phyloP scores from a whole-genome alignment of 2,797 vertebrate genomes.

The Falco columbarius region DNA sequence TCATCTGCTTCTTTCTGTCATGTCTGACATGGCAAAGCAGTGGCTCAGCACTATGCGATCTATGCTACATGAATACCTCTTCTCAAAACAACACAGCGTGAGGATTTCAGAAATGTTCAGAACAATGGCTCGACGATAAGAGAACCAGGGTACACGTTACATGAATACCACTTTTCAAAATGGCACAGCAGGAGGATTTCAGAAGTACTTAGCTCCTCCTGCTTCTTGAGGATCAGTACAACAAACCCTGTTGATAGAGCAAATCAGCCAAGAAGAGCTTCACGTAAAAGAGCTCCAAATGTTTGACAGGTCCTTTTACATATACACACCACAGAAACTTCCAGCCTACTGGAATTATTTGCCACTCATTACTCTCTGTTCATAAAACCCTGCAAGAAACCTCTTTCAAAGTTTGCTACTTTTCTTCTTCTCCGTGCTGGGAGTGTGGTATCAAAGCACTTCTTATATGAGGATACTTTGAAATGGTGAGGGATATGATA shows the following conservation, averaged over 20 bases:
- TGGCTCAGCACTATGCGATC: constrained; percentile 24
- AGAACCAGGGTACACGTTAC: constrained; percentile 20
- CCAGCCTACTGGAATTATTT: not conserved
- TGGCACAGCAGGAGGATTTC: constrained; percentile 51
- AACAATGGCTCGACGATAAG: constrained; percentile 36
- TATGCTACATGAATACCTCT: constrained; percentile 23
- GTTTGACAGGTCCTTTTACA: constrained; percentile 10
- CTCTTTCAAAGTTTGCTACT: not conserved
- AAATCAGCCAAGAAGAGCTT: constrained; percentile 40
- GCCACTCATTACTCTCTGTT: not conserved
- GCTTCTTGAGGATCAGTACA: constrained; percentile 34
- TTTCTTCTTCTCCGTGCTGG: not conserved
- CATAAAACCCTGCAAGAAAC: not conserved
- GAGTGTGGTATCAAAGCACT: not conserved
- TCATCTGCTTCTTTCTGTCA: constrained; percentile 18
- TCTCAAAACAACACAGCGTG: constrained; percentile 63
- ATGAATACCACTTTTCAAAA: constrained; percentile 64
- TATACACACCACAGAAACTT: not conserved
- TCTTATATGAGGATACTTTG: not conserved
- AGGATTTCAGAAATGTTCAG: constrained; percentile 57
- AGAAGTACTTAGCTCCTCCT: constrained; percentile 43
- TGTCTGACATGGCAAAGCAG: constrained; percentile 37
- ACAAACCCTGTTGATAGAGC: constrained; percentile 21
- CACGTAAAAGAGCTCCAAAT: not conserved
- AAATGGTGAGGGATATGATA: not conserved